Base-by-base conservation (phyloP, 2,888 invertebrate genomes). In the Cephalotes varians region DNA sequence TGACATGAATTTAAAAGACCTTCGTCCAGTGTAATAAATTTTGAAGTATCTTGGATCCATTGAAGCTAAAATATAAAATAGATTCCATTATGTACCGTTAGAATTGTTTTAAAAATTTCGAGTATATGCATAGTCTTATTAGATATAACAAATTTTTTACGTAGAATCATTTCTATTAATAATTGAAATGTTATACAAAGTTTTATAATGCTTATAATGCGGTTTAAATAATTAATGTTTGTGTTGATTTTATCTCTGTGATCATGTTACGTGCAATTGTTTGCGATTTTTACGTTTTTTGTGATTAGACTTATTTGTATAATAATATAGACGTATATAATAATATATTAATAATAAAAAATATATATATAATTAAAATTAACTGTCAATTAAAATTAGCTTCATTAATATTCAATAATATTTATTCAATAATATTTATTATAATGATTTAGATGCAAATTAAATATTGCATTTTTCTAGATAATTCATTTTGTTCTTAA, bases 1-100 rank as follows among this genome's bases (percentile, higher is more conserved):
- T 47, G 34, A 12, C 47, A 49, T 64, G 21, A 64, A 74, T 77
- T 67, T 7, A 9, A 62, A 62, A 34, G 7, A 34, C 15, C 51
- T 76, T 25, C 4, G 49, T 51, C 64, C 34, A 49, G 74, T 64
- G 51, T 51, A 64, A 37, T 37, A n/a, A 51, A 64, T 76, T 49
- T 64, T 64, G 37, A 64, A 62, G 74, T 47, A 62, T 49, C 18
- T 74, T 62, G 62, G 62, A 62, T 49, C 25, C 28, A 12, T 49
- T 21, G 12, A 25, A 62, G 12, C 15, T 62, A 62, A 21, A 74
- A 12, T 51, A n/a, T 44, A 21, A 60, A 62, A 47, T 49, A 25
- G 49, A 49, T 49, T 0, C 21, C 6, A 18, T 3, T 28, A 18
- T 1, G 47, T 51, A 64, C 3, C 18, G 15, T 58, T 54, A 73